Evolutionary conservation across 2,888 invertebrate species (phyloP), one percentile per base, ranked within the genome.

Genomic region (Thera britannica): DNA sequence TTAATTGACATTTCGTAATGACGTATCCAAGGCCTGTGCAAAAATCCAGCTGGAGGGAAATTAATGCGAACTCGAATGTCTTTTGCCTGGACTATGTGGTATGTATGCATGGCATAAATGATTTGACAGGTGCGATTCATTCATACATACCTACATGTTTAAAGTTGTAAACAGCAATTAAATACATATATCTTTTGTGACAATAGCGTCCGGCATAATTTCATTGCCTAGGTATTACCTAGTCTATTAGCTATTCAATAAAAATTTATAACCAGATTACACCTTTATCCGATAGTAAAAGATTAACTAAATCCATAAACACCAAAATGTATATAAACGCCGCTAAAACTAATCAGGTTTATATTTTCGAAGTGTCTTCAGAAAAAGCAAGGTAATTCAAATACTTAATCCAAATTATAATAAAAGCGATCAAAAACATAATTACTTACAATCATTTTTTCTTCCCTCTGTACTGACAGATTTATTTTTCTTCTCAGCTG

Each of bases 261-360:
- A 35, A 36, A 38, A 36, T n/a, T 36, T 55, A 55, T 55, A n/a
- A 8, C 49, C 48, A 56, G 46, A 62, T 62, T 62, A 68, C 11
- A 55, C 11, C 48, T 51, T 41, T n/a, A 52, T 41, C 5, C n/a
- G 60, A 60, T 60, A 52, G 36, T 38, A 11, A 41, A 52, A 2
- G 49, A 52, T 36, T 41, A 34, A 23, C 8, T 9, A 7, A 41
- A 12, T 9, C 54, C 55, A 58, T 67, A 69, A 69, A 52, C 44
- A n/a, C 23, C 34, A 35, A 57, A 44, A 48, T 41, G 36, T 70
- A 70, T 70, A 70, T 64, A 70, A 67, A 51, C 58, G 41, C 35
- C 11, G 7, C 9, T 35, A 46, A 60, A 56, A 44, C 52, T 38
- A 6, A 48, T 34, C 38, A 35, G 52, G 46, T 52, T 11, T 61